phyloP scores from a whole-genome alignment of 2,888 invertebrate species.

The Caenorhabditis auriculariae region DNA sequence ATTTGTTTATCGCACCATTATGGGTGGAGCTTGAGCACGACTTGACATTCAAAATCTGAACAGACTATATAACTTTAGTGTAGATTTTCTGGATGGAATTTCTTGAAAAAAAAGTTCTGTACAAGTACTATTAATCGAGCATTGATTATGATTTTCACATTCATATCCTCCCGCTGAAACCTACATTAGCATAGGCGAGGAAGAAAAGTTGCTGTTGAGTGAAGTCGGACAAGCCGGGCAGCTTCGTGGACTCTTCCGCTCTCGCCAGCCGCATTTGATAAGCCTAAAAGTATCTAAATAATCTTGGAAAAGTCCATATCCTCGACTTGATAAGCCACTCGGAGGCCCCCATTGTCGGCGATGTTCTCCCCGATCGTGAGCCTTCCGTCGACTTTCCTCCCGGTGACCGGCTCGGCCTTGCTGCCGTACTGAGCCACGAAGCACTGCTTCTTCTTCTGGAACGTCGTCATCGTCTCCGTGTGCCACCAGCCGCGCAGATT shows the following conservation, averaged over 20 bases:
- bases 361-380: constrained; percentile 59
- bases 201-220: constrained; percentile 66
- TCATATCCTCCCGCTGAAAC: no score
- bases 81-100: no score
- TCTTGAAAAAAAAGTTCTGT: no score
- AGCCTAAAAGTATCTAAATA: constrained; percentile 23
- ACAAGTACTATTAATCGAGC: no score
- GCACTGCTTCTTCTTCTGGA: constrained; percentile 54
- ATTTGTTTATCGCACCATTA: no score
- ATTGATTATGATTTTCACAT: no score
- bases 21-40: no score
- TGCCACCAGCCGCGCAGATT: constrained; percentile 55
- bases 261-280: constrained; percentile 37
- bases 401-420: constrained; percentile 43
- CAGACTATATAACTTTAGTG: no score
- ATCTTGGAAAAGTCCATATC: background rate
- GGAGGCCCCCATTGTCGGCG: constrained; percentile 56
- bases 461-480: constrained; percentile 46
- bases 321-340: constrained; percentile 47
- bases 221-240: constrained; percentile 64
- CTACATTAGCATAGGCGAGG: constrained; percentile 64
- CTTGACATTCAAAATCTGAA: no score
- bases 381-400: constrained; percentile 47
- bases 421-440: constrained; percentile 53
- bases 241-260: constrained; percentile 17